A percentile compares a stretch with the other conserved stretches of the same genome.
These are phyloP conservation scores for Drosophila pseudotalamancana DNA, from an alignment of 2,888 invertebrate species.

Conservation along the genomic window DNA sequence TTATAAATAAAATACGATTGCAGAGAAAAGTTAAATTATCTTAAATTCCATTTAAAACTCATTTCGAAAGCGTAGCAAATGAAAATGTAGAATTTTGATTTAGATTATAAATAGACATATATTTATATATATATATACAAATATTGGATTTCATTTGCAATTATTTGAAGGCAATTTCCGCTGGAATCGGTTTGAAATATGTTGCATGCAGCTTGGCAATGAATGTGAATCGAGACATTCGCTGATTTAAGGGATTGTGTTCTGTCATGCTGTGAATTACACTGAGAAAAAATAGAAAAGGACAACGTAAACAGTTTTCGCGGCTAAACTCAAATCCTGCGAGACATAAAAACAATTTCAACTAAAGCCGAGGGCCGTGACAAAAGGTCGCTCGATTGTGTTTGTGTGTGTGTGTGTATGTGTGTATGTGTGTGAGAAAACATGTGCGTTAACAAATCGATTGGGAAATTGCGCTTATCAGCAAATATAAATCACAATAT, in stretches of 20 bases:
- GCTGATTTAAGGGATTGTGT: slow-evolving; percentile 20
- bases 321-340: slow-evolving; percentile 17
- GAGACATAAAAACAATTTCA: slow-evolving; percentile 36
- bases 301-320: slow-evolving; percentile 36
- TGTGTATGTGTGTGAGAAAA: neutral
- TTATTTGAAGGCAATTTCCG: no score
- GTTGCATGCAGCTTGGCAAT: neutral
- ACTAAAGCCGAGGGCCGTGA: neutral
- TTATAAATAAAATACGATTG: no score
- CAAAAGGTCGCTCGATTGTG: slow-evolving; percentile 2
- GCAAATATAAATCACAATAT: slow-evolving; percentile 58
- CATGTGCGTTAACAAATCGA: slow-evolving; percentile 53
- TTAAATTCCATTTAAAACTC: no score
- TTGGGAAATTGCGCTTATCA: slow-evolving; percentile 60
- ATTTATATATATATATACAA: no score
- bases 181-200: no score
- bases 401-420: no score
- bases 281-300: neutral
- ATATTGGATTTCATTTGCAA: no score
- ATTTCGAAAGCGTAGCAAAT: no score
- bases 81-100: no score
- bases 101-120: no score
- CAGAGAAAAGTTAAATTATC: no score
- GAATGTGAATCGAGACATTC: slow-evolving; percentile 4
- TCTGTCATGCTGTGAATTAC: slow-evolving; percentile 16